phyloP scores from a whole-genome alignment of 2,113 vertebrate species.

The Panthera tigris region DNA sequence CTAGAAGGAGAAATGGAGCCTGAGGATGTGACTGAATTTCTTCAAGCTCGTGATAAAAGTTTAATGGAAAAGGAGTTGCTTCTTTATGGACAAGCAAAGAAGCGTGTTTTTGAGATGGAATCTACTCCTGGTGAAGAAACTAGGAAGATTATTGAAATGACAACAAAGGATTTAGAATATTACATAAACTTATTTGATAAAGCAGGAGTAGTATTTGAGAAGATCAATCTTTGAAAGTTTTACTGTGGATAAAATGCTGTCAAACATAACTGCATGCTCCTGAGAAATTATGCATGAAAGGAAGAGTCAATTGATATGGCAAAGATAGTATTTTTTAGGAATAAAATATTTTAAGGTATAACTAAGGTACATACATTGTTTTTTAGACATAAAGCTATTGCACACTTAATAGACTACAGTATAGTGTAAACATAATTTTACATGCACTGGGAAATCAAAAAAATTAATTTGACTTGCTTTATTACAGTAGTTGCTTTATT shows the following conservation, averaged over 20 bases:
- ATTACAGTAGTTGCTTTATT: not conserved
- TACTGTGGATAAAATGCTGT: not conserved
- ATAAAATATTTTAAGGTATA: not conserved
- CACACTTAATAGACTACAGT: not conserved
- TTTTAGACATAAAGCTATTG: not conserved
- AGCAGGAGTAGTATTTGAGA: not conserved
- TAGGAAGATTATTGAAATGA: not conserved
- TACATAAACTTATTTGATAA: not conserved
- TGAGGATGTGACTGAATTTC: not conserved
- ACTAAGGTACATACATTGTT: not conserved
- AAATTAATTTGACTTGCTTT: not conserved
- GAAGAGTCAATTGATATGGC: not conserved
- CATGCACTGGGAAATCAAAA: not conserved
- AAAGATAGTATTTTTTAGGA: not conserved
- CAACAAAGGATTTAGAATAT: not conserved
- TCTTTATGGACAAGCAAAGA: not conserved
- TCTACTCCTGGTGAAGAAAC: not conserved
- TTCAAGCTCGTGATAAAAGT: not conserved
- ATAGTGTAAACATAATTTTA: not conserved
- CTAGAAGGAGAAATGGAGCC: not conserved
- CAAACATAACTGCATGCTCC: not conserved
- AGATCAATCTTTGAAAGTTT: not conserved
- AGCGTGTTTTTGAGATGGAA: not conserved
- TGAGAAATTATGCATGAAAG: not conserved
- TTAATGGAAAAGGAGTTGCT: not conserved